Evolutionary conservation across 2,888 invertebrate species (phyloP).

Genomic region (Formica aserva): DNA sequence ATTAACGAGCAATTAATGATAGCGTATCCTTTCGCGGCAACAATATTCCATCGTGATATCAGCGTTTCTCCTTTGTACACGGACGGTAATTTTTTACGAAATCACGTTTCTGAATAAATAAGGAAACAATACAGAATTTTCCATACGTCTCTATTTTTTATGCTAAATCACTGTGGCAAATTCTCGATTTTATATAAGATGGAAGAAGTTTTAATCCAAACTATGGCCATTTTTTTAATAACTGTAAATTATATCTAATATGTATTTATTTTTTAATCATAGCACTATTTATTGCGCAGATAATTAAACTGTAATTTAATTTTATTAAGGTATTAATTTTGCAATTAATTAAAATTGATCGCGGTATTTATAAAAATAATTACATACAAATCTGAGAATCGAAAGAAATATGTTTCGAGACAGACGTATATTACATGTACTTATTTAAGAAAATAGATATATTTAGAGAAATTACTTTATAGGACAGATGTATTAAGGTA

Average conservation of each 20-base stretch:
- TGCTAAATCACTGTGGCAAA: no score
- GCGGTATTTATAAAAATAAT: not conserved
- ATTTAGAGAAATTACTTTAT: not conserved
- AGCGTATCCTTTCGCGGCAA: constrained; percentile 1
- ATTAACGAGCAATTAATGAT: constrained; percentile 49
- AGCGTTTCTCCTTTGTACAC: not conserved
- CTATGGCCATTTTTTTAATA: not conserved
- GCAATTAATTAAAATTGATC: not conserved
- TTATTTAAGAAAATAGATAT: not conserved
- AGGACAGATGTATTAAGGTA: not conserved
- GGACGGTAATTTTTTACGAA: not conserved
- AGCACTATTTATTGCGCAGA: not conserved
- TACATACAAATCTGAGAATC: not conserved
- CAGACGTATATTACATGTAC: not conserved
- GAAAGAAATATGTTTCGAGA: not conserved
- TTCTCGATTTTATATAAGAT: not conserved
- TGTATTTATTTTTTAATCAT: not conserved
- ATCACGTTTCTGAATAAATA: not conserved
- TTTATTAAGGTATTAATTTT: not conserved
- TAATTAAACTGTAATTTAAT: not conserved
- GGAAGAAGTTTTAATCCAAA: not conserved
- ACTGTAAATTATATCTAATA: not conserved
- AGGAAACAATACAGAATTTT: not conserved
- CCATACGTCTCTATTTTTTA: not conserved
- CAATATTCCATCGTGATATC: constrained; percentile 5